A percentile compares a stretch with the other conserved stretches of the same genome.
Conservation (phyloP, 2,113 vertebrate genomes). For the Psilopsiagon aymara region DNA sequence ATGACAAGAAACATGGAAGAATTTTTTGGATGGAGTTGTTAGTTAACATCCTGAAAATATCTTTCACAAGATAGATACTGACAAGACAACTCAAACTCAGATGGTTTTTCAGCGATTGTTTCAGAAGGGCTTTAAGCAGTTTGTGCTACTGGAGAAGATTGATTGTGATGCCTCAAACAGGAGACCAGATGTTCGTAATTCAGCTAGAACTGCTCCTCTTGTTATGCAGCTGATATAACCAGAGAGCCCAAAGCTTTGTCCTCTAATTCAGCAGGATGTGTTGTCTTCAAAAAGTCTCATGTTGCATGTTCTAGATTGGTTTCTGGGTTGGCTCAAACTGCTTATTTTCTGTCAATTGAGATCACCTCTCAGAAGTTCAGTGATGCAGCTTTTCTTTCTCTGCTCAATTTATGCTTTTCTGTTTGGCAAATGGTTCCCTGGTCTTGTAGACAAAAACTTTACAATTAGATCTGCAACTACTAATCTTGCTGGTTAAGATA, state of each 20-base stretch:
- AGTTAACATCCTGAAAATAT: conserved; percentile 45
- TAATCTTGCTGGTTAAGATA: neutral
- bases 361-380: neutral
- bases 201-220: neutral
- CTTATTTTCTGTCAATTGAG: neutral
- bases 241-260: neutral
- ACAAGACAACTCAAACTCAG: conserved; percentile 52
- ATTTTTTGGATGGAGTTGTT: conserved; percentile 24
- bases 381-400: neutral
- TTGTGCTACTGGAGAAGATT: conserved; percentile 6
- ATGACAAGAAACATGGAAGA: conserved; percentile 32
- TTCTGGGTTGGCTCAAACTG: neutral
- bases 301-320: neutral
- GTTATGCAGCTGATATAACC: neutral
- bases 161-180: conserved; percentile 12
- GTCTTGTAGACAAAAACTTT: neutral
- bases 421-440: neutral
- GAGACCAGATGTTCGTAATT: conserved; percentile 20
- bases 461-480: neutral
- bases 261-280: neutral
- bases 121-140: conserved; percentile 26
- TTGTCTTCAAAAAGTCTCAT: neutral
- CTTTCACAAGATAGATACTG: conserved; percentile 21
- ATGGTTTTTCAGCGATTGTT: conserved; percentile 18
- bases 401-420: neutral